Conservation (phyloP, 2,888 invertebrate species). For the Dendrolimus houi region DNA sequence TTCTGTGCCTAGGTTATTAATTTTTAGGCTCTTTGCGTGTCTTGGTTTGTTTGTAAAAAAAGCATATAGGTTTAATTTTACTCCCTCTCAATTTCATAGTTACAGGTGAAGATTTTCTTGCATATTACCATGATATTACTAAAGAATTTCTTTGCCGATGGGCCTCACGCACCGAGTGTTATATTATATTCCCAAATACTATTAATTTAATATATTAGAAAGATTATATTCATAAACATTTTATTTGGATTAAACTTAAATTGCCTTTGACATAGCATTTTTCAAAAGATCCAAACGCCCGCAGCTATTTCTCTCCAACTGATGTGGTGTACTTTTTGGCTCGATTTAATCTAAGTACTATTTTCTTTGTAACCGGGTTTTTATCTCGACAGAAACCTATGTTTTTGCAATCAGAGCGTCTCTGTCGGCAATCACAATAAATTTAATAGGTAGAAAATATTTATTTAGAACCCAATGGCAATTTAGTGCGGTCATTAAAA, state of each 20-base stretch:
- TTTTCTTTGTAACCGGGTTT: neutral
- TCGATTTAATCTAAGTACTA: neutral
- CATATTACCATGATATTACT: neutral
- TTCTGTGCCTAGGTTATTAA: no score
- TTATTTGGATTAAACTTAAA: no score
- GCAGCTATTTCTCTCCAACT: neutral
- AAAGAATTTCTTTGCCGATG: neutral
- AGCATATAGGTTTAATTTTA: no score
- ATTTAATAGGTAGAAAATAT: slow-evolving; percentile 47
- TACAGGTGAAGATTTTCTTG: slow-evolving; percentile 24
- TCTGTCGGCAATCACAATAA: slow-evolving; percentile 31
- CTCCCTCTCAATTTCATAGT: slow-evolving; percentile 1
- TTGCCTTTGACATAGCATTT: no score
- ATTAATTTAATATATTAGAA: no score
- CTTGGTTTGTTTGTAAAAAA: no score
- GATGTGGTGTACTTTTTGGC: neutral
- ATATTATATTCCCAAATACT: no score
- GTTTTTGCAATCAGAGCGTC: slow-evolving; percentile 27
- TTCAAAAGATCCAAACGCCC: neutral
- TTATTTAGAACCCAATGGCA: slow-evolving; percentile 47
- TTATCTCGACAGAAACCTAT: slow-evolving; percentile 18
- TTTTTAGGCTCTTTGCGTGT: no score
- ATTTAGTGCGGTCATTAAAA: slow-evolving; percentile 56
- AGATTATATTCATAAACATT: no score
- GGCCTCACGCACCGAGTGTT: neutral